A percentile compares a stretch with the other conserved stretches of the same genome.
phyloP scores from a whole-genome alignment of 2,113 vertebrate genomes.

The Tragelaphus imberbis region DNA sequence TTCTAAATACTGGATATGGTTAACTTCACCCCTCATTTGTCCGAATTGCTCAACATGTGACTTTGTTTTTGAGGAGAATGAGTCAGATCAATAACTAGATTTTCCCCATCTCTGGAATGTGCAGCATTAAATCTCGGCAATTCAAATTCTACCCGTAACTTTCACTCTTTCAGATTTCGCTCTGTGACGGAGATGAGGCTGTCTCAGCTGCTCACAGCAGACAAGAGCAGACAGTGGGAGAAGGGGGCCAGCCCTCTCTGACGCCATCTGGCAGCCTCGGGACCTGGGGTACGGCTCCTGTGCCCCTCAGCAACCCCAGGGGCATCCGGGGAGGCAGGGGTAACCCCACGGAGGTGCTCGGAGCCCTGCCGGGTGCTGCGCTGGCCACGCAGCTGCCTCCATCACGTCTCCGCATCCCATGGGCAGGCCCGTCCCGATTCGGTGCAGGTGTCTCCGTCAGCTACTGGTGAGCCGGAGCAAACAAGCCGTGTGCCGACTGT shows the following conservation, averaged over 20 bases:
- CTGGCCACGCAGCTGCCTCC: neutral
- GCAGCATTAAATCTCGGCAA: neutral
- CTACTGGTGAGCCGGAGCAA: accelerated
- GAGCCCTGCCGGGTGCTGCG: neutral
- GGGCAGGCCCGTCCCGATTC: accelerated
- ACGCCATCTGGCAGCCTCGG: neutral
- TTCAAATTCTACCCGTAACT: neutral
- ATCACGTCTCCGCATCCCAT: accelerated
- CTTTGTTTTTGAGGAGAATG: neutral
- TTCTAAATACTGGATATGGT: neutral
- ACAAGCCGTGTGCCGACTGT: neutral
- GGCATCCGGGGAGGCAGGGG: neutral
- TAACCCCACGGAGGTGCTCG: neutral
- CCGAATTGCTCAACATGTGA: neutral
- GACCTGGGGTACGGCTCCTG: neutral
- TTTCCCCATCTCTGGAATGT: neutral
- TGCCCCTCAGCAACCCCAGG: neutral
- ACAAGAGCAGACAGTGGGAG: neutral
- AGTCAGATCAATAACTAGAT: neutral
- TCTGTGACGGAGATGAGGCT: neutral
- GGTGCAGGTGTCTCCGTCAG: neutral
- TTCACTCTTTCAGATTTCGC: neutral
- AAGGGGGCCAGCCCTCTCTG: neutral
- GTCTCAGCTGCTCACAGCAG: neutral
- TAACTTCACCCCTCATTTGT: neutral